Evolutionary conservation across 2,113 vertebrate species (phyloP).

Genomic region (Alectura lathami): DNA sequence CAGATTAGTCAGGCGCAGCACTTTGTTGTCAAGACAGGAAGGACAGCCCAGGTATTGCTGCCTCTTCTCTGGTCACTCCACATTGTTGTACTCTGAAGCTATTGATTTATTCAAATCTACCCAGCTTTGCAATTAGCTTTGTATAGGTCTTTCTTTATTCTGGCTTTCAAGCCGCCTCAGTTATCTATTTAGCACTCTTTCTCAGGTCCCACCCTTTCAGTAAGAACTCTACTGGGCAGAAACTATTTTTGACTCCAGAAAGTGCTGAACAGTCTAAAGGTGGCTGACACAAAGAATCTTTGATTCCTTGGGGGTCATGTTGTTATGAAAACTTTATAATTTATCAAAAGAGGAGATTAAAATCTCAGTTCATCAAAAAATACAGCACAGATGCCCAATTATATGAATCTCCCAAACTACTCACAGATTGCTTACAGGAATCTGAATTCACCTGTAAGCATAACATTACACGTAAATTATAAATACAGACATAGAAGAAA

Average conservation of each 20-base stretch:
- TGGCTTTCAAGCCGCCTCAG: not conserved
- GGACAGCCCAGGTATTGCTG: not conserved
- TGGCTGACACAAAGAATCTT: not conserved
- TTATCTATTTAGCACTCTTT: not conserved
- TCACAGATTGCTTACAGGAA: not conserved
- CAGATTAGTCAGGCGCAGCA: not conserved
- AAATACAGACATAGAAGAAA: not conserved
- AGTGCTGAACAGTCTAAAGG: not conserved
- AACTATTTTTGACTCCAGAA: not conserved
- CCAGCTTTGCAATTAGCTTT: not conserved
- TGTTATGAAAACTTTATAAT: not conserved
- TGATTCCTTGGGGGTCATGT: not conserved
- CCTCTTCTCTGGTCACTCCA: not conserved
- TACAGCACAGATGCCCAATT: not conserved
- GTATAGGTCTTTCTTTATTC: not conserved
- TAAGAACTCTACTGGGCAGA: not conserved
- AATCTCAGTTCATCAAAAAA: not conserved
- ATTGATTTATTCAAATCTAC: conserved; percentile 8
- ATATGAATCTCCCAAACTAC: not conserved
- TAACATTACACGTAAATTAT: not conserved
- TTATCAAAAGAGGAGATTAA: not conserved
- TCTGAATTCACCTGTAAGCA: not conserved
- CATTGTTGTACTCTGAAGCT: not conserved
- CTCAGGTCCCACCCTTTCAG: not conserved
- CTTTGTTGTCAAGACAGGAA: not conserved